Conservation (phyloP, 2,113 vertebrate genomes). For the Laticauda laticaudata region DNA sequence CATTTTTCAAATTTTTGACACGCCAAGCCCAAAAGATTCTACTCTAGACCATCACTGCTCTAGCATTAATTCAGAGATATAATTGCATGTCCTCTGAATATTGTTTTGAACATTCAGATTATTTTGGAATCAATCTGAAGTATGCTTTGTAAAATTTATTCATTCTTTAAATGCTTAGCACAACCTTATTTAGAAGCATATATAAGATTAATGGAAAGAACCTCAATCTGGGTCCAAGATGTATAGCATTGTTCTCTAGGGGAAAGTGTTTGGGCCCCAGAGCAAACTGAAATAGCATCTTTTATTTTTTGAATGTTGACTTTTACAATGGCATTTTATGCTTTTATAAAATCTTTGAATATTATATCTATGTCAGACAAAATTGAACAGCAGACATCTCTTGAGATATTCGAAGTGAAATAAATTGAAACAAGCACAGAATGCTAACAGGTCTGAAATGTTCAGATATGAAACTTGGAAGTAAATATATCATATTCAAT, state of each 20-base stretch:
- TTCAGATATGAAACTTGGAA: neutral
- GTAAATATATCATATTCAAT: neutral
- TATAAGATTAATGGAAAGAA: neutral
- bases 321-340: neutral
- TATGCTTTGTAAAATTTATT: neutral
- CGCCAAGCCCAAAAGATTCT: neutral
- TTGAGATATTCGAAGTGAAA: neutral
- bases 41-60: neutral
- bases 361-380: neutral
- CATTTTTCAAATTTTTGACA: neutral
- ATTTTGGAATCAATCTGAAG: neutral
- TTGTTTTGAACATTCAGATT: neutral
- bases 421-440: neutral
- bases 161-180: neutral
- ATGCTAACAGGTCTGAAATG: neutral
- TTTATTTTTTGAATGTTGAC: neutral
- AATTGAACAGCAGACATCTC: neutral
- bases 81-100: neutral
- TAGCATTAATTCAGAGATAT: neutral
- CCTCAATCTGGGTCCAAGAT: neutral
- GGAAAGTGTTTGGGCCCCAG: neutral
- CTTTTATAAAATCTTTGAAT: neutral
- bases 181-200: neutral
- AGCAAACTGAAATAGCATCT: neutral
- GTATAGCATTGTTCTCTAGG: neutral